Conservation (phyloP, 2,888 invertebrate genomes). For the Agelastica alni region DNA sequence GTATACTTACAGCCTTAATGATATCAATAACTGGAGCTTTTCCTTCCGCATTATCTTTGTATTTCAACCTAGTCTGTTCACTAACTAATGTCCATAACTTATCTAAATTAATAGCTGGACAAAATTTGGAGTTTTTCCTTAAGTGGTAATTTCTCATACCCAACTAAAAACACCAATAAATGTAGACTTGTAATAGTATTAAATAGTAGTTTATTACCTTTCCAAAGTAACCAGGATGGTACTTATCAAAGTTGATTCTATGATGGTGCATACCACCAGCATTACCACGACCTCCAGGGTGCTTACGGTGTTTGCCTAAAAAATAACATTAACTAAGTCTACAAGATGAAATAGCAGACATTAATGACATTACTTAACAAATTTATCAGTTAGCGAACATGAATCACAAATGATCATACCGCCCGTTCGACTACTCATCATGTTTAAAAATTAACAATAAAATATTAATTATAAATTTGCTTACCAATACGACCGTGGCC, state of each 20-base stretch:
- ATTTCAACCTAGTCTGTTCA: conserved; percentile 84
- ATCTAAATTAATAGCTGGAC: conserved; percentile 93
- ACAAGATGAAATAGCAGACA: too few species aligned
- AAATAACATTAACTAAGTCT: conserved; percentile 28
- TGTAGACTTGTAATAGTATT: too few species aligned
- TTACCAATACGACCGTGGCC: conserved; percentile 99
- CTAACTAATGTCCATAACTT: conserved; percentile 96
- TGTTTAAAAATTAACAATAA: too few species aligned
- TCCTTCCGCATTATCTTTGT: conserved; percentile 76
- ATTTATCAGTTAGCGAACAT: conserved; percentile 41
- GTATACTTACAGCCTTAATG: conserved; percentile 88
- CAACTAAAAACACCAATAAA: conserved; percentile 71
- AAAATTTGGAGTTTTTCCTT: conserved; percentile 87
- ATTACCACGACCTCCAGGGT: conserved; percentile 99
- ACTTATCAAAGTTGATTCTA: conserved; percentile 99
- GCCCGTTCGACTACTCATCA: conserved; percentile 59
- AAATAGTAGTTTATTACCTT: too few species aligned
- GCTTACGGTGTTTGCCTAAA: conserved; percentile 98
- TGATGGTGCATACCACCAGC: conserved; percentile 99
- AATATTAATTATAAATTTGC: conserved; percentile 52
- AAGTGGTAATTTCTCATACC: conserved; percentile 99
- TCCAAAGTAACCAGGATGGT: conserved; percentile 99
- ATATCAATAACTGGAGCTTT: conserved; percentile 98
- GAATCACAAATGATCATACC: conserved; percentile 54
- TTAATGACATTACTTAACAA: background rate